A percentile compares a stretch with the other conserved stretches of the same genome.
Conservation (phyloP, 2,888 invertebrate species). For the Napeogenes inachia region DNA sequence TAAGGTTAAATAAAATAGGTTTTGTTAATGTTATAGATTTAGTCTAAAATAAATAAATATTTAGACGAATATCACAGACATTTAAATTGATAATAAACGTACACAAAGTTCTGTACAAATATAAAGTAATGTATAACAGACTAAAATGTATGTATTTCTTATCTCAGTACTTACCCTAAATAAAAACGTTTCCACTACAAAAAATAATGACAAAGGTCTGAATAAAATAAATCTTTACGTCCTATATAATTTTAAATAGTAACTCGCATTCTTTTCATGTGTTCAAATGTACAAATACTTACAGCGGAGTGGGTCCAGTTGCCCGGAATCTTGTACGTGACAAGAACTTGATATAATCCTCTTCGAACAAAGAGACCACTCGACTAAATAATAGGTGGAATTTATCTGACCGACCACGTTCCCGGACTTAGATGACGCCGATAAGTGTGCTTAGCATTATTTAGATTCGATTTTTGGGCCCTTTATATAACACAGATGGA, state of each 20-base stretch:
- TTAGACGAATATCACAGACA: no score
- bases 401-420: slow-evolving; percentile 36
- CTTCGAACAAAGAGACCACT: slow-evolving; percentile 31
- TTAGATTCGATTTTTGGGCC: slow-evolving; percentile 29
- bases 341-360: slow-evolving; percentile 35
- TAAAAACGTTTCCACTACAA: no score
- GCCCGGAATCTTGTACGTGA: slow-evolving; percentile 37
- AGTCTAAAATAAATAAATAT: no score
- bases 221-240: no score
- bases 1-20: no score
- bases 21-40: no score
- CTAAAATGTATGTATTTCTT: no score
- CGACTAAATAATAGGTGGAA: slow-evolving; percentile 34
- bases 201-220: no score
- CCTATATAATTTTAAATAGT: background rate
- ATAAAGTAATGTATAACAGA: no score
- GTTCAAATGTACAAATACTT: slow-evolving; percentile 20
- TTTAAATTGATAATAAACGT: no score
- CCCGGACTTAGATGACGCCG: slow-evolving; percentile 30
- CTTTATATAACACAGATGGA: slow-evolving; percentile 22
- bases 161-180: no score
- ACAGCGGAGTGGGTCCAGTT: slow-evolving; percentile 17
- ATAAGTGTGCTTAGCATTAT: slow-evolving; percentile 33
- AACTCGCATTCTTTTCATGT: slow-evolving; percentile 11
- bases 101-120: no score